Evolutionary conservation across 2,888 invertebrate genomes (phyloP).

Genomic region (Idaea dimidiata): DNA sequence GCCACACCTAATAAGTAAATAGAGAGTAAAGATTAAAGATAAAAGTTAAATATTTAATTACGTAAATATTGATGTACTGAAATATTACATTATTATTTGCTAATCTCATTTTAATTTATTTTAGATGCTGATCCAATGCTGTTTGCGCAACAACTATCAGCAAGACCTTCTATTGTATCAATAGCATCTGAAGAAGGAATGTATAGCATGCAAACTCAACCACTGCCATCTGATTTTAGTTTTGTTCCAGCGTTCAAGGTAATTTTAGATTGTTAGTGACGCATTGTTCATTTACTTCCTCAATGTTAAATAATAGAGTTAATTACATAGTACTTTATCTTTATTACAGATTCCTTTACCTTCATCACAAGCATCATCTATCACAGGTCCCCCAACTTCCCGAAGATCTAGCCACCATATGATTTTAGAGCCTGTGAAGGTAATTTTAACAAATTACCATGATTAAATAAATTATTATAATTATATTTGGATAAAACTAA

Average conservation of each 20-base stretch:
- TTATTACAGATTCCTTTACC: constrained; percentile 57
- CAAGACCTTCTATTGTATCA: constrained; percentile 74
- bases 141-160: constrained; percentile 72
- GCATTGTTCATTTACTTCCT: background rate
- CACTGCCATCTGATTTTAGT: constrained; percentile 70
- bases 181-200: constrained; percentile 72
- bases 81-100: too few relatives aligned
- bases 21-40: too few relatives aligned
- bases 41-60: too few relatives aligned
- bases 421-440: constrained; percentile 64
- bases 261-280: constrained; percentile 11
- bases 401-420: constrained; percentile 72
- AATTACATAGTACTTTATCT: background rate
- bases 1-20: too few relatives aligned
- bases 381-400: constrained; percentile 68
- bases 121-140: constrained; percentile 71
- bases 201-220: constrained; percentile 63
- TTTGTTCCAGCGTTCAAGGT: constrained; percentile 71
- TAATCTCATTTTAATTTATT: constrained; percentile 8
- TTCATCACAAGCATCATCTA: constrained; percentile 66
- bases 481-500: background rate
- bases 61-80: too few relatives aligned
- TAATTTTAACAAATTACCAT: constrained; percentile 27
- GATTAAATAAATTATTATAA: too few relatives aligned
- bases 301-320: background rate